Evolutionary conservation across 2,888 invertebrate genomes (phyloP), one percentile per base, ranked within the genome.

Genomic region (Ametastegia equiseti): DNA sequence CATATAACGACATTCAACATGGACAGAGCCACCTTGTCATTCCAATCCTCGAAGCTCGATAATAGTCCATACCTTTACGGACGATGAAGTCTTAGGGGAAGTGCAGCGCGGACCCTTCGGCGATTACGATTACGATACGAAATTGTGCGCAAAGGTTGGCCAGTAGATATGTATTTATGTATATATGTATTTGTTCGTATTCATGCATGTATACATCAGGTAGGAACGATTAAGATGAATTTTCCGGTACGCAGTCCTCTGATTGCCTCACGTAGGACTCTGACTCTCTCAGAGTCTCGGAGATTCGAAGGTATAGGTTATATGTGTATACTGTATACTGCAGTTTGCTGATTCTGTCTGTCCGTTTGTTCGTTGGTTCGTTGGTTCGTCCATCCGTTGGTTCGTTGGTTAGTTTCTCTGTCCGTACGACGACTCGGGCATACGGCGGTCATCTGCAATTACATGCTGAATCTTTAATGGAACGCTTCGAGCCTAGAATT

Each of bases 381-480:
- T 1, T 30, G 65, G 67, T 67, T 23, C 69, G 69, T 54, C n/a
- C 39, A 15, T 19, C 7, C 39, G 42, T 36, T 11, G 36, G 39
- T 36, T 39, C n/a, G 9, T 36, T 23, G 6, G n/a, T 65, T 19
- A 3, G 65, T 65, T n/a, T 47, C 45, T 71, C 47, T 47, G 75
- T 75, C 50, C 54, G 50, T 33, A 39, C 39, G 39, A 7, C 5
- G 13, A 15, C 5, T 63, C 19, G 75, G 7, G 19, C 33, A 9
- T 39, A 33, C 60, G 63, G 30, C 88, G 91, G 91, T 91, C 90
- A 87, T 88, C 87, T 90, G 91, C 91, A 91, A 92, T 92, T 91
- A 92, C 90, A 91, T 90, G 91, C 91, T 92, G 91, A 91, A 92
- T 92, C 91, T 91, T 92, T 91, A 91, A 92, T 92, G 91, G 91